Percentiles rank a stretch among this genome's conserved stretches.
phyloP scores from a whole-genome alignment of 2,888 invertebrate species.

The Sylvicola fuscatus region DNA sequence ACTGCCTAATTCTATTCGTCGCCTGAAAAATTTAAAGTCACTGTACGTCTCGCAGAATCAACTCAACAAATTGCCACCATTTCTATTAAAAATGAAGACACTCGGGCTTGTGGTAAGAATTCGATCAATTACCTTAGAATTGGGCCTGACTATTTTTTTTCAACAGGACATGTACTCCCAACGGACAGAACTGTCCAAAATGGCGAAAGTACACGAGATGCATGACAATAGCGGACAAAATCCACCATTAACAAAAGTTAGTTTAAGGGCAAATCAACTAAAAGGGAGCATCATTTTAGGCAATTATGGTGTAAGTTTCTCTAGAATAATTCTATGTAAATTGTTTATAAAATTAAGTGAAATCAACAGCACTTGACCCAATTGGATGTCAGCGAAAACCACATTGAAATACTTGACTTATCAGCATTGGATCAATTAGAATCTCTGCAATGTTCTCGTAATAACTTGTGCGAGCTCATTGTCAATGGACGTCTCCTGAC shows the following conservation, averaged over 20 bases:
- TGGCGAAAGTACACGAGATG: slow-evolving; percentile 4
- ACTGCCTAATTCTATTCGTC: slow-evolving; percentile 35
- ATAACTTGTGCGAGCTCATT: slow-evolving; percentile 51
- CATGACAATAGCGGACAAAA: slow-evolving; percentile 5
- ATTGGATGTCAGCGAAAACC: slow-evolving; percentile 66
- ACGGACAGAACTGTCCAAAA: neutral
- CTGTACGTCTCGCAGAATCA: slow-evolving; percentile 37
- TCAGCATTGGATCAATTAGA: slow-evolving; percentile 58
- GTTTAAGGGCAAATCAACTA: slow-evolving; percentile 51
- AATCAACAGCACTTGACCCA: slow-evolving; percentile 48
- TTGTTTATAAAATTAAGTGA: slow-evolving; percentile 4
- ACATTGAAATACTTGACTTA: slow-evolving; percentile 61
- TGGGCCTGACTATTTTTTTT: neutral
- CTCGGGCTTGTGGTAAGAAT: slow-evolving; percentile 15
- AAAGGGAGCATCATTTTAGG: slow-evolving; percentile 71
- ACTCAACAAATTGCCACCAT: slow-evolving; percentile 27
- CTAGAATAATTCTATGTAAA: slow-evolving; percentile 4
- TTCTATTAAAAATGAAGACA: slow-evolving; percentile 33
- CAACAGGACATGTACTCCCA: neutral
- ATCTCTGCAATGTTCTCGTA: slow-evolving; percentile 56
- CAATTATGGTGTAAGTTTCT: slow-evolving; percentile 58
- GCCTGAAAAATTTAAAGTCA: slow-evolving; percentile 35
- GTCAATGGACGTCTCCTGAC: slow-evolving; percentile 56
- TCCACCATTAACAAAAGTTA: slow-evolving; percentile 45
- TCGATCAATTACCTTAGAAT: neutral